These are phyloP conservation scores for Anolis carolinensis DNA, from an alignment of 2,113 vertebrate genomes.

Conservation along the genomic window DNA sequence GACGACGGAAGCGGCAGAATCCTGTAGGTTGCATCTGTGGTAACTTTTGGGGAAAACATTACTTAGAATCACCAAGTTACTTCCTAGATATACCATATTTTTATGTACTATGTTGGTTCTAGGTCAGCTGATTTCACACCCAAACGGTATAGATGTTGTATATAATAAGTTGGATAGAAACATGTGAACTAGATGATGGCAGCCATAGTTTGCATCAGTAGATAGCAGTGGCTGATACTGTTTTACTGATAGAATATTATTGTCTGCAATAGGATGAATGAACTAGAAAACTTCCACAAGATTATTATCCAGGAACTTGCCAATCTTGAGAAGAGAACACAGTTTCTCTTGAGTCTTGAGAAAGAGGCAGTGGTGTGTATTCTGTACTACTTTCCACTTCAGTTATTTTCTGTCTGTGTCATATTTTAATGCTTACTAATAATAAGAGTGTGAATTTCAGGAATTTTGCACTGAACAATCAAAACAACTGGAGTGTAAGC, in stretches of 20 bases:
- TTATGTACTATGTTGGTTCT: no score
- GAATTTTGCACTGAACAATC: conserved; percentile 80
- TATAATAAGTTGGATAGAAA: not conserved
- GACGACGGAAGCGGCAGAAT: no score
- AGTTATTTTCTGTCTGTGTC: accelerated
- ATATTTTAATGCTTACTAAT: not conserved
- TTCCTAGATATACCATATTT: no score
- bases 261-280: conserved; percentile 70
- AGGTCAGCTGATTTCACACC: not conserved
- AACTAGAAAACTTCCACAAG: conserved; percentile 79
- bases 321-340: conserved; percentile 76
- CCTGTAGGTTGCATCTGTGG: no score
- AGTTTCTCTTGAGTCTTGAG: conserved; percentile 74
- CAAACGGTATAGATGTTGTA: not conserved
- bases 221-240: not conserved
- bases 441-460: conserved; percentile 65
- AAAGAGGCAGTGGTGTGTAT: conserved; percentile 75
- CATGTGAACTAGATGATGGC: not conserved
- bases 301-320: conserved; percentile 77
- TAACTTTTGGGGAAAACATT: no score
- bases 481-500: conserved; percentile 70
- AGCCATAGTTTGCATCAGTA: not conserved
- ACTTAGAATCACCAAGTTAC: no score
- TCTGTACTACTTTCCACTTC: not conserved
- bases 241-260: not conserved